Percentiles rank a stretch among this genome's conserved stretches.
Evolutionary conservation across 2,888 invertebrate genomes (phyloP).

Genomic region (Allacma fusca): DNA sequence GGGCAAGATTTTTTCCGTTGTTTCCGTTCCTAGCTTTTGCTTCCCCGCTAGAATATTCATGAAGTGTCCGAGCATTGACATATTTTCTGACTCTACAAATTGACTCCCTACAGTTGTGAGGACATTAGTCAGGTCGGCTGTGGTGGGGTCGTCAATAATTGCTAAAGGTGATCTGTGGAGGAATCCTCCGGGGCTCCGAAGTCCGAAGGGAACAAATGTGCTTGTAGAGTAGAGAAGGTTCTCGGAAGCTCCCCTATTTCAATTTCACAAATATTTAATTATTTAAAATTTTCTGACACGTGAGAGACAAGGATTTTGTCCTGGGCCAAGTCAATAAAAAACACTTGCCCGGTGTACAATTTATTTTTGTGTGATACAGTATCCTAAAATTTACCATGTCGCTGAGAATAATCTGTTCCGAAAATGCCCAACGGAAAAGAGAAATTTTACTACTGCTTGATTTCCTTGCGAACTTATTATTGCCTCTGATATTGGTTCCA

Average conservation of each 20-base stretch:
- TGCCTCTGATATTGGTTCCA: background rate
- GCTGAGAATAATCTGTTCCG: constrained; percentile 32
- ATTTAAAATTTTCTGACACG: too few relatives aligned
- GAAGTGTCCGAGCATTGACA: background rate
- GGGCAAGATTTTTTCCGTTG: constrained; percentile 27
- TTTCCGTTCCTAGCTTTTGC: constrained; percentile 23
- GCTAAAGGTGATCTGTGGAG: background rate
- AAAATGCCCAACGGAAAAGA: constrained; percentile 28
- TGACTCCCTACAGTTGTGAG: constrained; percentile 23
- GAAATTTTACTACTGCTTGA: constrained; percentile 14
- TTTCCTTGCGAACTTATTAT: constrained; percentile 13
- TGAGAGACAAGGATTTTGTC: too few relatives aligned
- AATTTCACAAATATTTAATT: too few relatives aligned
- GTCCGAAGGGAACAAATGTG: constrained; percentile 32
- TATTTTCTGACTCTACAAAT: constrained; percentile 4
- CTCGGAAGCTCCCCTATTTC: constrained; percentile 35
- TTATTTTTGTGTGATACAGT: too few relatives aligned
- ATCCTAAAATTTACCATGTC: constrained; percentile 31
- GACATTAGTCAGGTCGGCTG: constrained; percentile 21
- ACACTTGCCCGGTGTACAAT: too few relatives aligned
- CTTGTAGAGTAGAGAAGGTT: constrained; percentile 30
- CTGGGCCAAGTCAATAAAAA: too few relatives aligned
- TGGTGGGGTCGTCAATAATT: constrained; percentile 22
- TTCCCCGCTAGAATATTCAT: constrained; percentile 1
- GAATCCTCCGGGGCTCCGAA: background rate